Conservation (phyloP, 2,113 vertebrate species). For the Phrynosoma blainvillii region DNA sequence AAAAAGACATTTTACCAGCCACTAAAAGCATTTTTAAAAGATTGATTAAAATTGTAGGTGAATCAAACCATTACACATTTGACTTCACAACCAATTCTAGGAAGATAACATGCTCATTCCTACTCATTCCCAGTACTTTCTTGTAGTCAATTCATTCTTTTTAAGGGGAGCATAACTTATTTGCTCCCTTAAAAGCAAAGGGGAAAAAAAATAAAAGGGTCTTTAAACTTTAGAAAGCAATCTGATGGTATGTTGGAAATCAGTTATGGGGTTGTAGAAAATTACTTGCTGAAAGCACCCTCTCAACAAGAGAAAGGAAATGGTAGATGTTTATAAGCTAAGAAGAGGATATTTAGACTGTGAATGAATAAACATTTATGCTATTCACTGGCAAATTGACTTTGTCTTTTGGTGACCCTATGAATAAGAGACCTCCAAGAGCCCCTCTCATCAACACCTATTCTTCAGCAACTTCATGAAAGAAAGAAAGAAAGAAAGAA, state of each 20-base stretch:
- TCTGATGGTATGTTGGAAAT: neutral
- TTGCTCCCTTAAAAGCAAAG: constrained; percentile 18
- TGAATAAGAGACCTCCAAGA: too few relatives aligned
- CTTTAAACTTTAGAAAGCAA: neutral
- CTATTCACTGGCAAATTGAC: too few relatives aligned
- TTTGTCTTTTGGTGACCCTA: too few relatives aligned
- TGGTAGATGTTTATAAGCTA: neutral
- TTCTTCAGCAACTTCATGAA: too few relatives aligned
- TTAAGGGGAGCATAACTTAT: constrained; percentile 36
- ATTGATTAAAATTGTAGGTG: constrained; percentile 57
- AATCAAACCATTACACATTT: constrained; percentile 50
- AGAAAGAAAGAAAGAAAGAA: too few relatives aligned
- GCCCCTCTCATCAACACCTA: too few relatives aligned
- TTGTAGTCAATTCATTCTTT: constrained; percentile 25
- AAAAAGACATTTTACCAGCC: constrained; percentile 55
- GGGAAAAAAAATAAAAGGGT: neutral
- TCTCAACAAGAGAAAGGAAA: neutral
- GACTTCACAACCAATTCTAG: constrained; percentile 34
- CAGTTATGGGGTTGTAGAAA: neutral
- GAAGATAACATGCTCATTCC: constrained; percentile 42
- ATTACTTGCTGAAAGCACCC: neutral
- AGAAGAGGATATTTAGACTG: neutral
- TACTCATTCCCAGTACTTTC: constrained; percentile 49
- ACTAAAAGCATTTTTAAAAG: constrained; percentile 53
- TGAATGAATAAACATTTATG: neutral